Conservation (phyloP, 2,797 vertebrate species). For the Phaenicophaeus curvirostris region DNA sequence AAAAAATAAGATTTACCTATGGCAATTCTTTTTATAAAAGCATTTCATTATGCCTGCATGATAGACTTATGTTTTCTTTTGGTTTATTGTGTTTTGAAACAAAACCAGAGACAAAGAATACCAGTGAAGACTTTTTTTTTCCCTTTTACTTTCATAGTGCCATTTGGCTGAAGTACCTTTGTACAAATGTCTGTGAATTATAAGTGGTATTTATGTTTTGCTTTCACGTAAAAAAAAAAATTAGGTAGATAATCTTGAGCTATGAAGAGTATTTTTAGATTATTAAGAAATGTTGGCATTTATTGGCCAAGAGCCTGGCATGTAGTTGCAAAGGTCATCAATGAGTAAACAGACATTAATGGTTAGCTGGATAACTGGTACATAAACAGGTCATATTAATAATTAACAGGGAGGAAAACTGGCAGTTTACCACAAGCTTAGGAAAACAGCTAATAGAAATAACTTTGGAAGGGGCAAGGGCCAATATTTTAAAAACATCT, state of each 20-base stretch:
- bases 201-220: neutral
- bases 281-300: conserved; percentile 83
- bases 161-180: neutral
- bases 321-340: conserved; percentile 92
- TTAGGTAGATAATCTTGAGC: conserved; percentile 29
- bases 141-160: neutral
- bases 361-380: conserved; percentile 95
- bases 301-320: conserved; percentile 84
- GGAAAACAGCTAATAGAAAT: conserved; percentile 54
- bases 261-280: conserved; percentile 53
- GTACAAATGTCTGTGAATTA: neutral
- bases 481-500: conserved; percentile 20
- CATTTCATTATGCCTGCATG: neutral
- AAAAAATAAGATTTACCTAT: neutral
- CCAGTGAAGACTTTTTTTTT: neutral
- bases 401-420: conserved; percentile 88
- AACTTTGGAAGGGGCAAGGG: conserved; percentile 57
- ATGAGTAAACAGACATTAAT: conserved; percentile 99
- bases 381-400: conserved; percentile 96
- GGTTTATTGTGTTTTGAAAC: neutral
- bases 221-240: neutral
- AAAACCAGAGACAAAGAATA: neutral
- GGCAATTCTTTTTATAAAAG: neutral
- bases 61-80: neutral
- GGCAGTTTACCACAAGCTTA: conserved; percentile 59